phyloP scores from a whole-genome alignment of 2,113 vertebrate species.

The Pithys albifrons region DNA sequence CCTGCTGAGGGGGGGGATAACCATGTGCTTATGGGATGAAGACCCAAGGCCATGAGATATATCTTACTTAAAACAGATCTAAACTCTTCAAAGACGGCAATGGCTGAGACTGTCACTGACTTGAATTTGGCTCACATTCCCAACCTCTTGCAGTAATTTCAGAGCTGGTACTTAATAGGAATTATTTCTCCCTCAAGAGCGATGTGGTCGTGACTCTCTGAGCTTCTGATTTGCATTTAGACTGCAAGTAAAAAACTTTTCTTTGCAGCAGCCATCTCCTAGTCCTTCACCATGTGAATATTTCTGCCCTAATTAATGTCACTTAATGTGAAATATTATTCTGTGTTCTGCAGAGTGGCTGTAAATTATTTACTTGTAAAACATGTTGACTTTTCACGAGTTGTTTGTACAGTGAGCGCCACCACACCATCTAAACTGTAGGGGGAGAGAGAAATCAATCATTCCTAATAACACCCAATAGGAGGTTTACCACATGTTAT shows the following conservation, averaged over 20 bases:
- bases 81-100: neutral
- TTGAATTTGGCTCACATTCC: neutral
- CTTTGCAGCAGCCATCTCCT: conserved; percentile 22
- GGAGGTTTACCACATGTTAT: conserved; percentile 72
- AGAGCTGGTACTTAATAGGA: conserved; percentile 19
- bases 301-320: conserved; percentile 74
- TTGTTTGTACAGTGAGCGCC: conserved; percentile 72
- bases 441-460: conserved; percentile 65
- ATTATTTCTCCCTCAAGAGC: conserved; percentile 50
- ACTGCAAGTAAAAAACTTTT: conserved; percentile 19
- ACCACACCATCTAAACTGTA: conserved; percentile 45
- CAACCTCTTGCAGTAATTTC: neutral
- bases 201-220: conserved; percentile 12
- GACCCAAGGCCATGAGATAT: neutral
- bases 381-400: conserved; percentile 72
- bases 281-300: conserved; percentile 57
- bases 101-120: neutral
- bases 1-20: neutral
- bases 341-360: conserved; percentile 27
- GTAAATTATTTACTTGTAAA: conserved; percentile 75
- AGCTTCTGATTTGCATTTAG: conserved; percentile 65
- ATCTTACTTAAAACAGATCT: neutral
- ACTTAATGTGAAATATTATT: conserved; percentile 69
- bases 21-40: neutral
- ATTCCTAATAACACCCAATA: conserved; percentile 73